Base-by-base conservation (phyloP, 2,888 invertebrate genomes). In the Microctonus hyperodae region DNA sequence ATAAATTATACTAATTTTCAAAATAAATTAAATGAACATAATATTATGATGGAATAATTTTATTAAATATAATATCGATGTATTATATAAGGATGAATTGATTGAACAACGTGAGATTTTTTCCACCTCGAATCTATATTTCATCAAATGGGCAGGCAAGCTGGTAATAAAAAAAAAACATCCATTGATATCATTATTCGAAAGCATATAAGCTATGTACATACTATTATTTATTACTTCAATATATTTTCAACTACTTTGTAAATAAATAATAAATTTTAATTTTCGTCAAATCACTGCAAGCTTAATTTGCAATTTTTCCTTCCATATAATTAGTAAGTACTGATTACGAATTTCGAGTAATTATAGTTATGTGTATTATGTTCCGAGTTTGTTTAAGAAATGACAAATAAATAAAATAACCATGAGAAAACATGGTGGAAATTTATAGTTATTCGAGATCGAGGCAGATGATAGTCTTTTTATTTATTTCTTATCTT, bases 141-240 rank as follows among this genome's bases (percentile, higher is more conserved):
- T 4, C 6, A 44, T 2, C 1, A 2, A n/a, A 20, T 44, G n/a
- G n/a, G 37, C n/a, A 2, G 2, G n/a, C 16, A 20, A 16, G 16
- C 16, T 44, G 16, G 16, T 6, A n/a, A 20, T 16, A 7, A 3
- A 2, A 3, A 20, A 44, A 6, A 7, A 44, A 44, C 4, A 3
- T n/a, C 16, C n/a, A 20, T 0, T 6, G 7, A 5, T 3, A n/a
- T 44, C n/a, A 28, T 28, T 28, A 48, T 48, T 13, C 23, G 16
- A 58, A 60, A 60, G 31, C 31, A 48, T 48, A 16, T 25, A 16
- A 48, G n/a, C 28, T 20, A 16, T 44, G 44, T n/a, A 44, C 20
- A 31, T 28, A 60, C 9, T 48, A 40, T 28, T 48, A 48, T n/a
- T 48, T 33, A 48, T 60, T 48, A 40, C 48, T 20, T 11, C 13